Evolutionary conservation across 1,140 invertebrate species (phyloP).

Genomic region (Ceratina australensis): DNA sequence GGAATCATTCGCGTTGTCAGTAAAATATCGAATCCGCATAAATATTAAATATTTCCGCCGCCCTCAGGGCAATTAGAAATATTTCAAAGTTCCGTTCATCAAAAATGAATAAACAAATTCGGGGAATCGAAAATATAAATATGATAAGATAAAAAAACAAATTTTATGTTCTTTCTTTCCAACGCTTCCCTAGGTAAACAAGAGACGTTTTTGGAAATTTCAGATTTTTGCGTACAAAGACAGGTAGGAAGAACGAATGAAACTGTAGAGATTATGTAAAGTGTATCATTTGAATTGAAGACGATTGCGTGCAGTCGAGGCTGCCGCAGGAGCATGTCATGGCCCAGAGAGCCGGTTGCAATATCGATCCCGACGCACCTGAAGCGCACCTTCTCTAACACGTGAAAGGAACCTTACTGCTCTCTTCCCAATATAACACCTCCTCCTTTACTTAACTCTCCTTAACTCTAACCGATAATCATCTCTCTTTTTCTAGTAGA

Average conservation of each 20-base stretch:
- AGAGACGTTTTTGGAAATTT: no score
- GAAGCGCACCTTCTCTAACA: constrained; percentile 46
- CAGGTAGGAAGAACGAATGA: neutral
- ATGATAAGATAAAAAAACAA: no score
- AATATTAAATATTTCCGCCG: neutral
- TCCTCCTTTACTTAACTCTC: neutral
- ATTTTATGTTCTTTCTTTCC: no score
- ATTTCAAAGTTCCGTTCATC: no score
- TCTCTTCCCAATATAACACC: constrained; percentile 2
- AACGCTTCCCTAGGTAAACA: no score
- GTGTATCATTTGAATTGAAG: constrained; percentile 58
- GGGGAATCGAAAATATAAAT: no score
- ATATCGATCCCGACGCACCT: constrained; percentile 63
- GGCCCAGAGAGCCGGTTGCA: constrained; percentile 60
- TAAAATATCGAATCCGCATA: neutral
- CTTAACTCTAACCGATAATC: neutral
- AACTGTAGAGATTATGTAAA: neutral
- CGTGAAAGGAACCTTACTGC: constrained; percentile 29
- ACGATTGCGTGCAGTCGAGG: constrained; percentile 57
- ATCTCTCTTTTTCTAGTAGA: neutral
- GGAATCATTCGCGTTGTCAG: neutral
- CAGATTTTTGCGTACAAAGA: neutral
- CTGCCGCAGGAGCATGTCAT: constrained; percentile 52
- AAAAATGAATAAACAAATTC: no score
- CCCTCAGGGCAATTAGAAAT: neutral